Base-by-base conservation (phyloP, 2,888 invertebrate genomes). In the Callyntrura guangdongensis region DNA sequence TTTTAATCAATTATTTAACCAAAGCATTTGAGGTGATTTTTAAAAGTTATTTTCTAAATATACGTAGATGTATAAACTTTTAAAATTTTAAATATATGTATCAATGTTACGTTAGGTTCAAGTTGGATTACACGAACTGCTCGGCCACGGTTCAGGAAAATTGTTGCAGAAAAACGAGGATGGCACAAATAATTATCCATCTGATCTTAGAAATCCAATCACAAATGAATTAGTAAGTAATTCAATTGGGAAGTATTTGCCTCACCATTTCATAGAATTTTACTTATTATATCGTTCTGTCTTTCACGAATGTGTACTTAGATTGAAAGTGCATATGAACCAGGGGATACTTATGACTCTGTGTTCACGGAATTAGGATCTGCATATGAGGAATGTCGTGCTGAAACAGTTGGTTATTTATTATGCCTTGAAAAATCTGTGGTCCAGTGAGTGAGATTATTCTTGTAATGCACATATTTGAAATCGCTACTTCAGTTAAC, bases 91-190 rank as follows among this genome's bases (percentile, higher is more conserved):
- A n/a, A n/a, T n/a, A n/a, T n/a, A n/a, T n/a, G n/a, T n/a, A n/a
- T n/a, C n/a, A n/a, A n/a, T n/a, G n/a, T n/a, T n/a, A n/a, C n/a
- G n/a, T n/a, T n/a, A 61, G 17, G n/a, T 61, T 17, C 20, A 99
- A 96, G 98, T 99, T 17, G 99, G 98, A 36, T 96, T 99, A 0
- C 99, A 99, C 94, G 99, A 99, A 95, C 95, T 99, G 0, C 96
- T 99, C 0, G 99, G 99, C 0, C 99, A 99, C 95, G 99, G 99
- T 53, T 98, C 98, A 95, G 99, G 99, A 0, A 99, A 99, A 95
- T 95, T 99, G 9, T 96, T 99, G 92, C 96, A 96, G 5, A 96
- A 97, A 94, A 96, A 97, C 92, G 96, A 96, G 0, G 96, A 97
- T 92, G 98, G 98, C 8, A 96, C 96, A 0, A 97, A 97, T 94